Base-by-base conservation (phyloP, 2,113 vertebrate species). In the Heteronetta atricapilla region DNA sequence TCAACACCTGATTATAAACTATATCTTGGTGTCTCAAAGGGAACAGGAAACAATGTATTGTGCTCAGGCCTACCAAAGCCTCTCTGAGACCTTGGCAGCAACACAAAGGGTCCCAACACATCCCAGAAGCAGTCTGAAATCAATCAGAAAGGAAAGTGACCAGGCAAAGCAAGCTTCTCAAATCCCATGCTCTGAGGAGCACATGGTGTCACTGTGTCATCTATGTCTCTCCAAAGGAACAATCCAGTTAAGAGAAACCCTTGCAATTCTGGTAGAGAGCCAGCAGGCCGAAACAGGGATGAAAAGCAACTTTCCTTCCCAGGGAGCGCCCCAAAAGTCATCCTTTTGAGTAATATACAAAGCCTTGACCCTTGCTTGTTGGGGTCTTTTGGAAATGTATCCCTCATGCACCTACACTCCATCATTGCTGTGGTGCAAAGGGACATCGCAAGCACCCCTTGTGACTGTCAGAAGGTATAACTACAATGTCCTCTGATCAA, bases 21-120 rank as follows among this genome's bases (percentile, higher is more conserved):
- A 40, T 3, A 20, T 0, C 33, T 19, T 12, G 42, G 8, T 14
- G 33, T 15, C 74, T 33, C 5, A 1, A 25, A 44, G 33, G 53
- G 48, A 89, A 60, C 6, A 42, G 42, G 56, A 56, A 44, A 46
- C 33, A 11, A 28, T 13, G 64, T 59, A 40, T 34, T 8, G 26
- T 12, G 28, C 75, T 59, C 6, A 25, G 50, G 74, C 2, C 0
- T 67, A 50, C 53, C 46, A 10, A 11, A 29, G 64, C 0, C 1
- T 42, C 42, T 34, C 26, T 11, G 53, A 74, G 50, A 55, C 69
- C 50, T 34, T 22, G 55, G 16, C 19, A 46, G 78, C 55, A 28
- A 20, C 0, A 1, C 0, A 1, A 42, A 33, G 12, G 50, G 50
- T 33, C 64, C n/a, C 58, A 25, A 12, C 31, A 7, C 40, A 62